Percentiles rank a stretch among this genome's conserved stretches.
Conservation (phyloP, 2,797 vertebrate genomes). For the Hapalemur alaotrensis region DNA sequence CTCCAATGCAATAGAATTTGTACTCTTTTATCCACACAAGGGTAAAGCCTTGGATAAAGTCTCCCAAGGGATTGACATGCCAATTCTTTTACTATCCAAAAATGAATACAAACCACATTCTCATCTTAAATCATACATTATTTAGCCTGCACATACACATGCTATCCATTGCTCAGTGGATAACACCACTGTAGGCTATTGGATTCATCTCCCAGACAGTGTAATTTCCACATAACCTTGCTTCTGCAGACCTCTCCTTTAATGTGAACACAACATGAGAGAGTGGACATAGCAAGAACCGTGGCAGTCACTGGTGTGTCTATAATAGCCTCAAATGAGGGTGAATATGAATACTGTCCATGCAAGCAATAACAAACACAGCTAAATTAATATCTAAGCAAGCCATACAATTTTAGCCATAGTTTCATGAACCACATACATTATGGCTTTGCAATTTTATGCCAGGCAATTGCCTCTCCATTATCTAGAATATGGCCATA, state of each 20-base stretch:
- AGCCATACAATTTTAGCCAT: not conserved
- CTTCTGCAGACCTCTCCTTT: not conserved
- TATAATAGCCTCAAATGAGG: not conserved
- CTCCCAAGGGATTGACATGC: conserved; percentile 29
- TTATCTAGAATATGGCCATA: conserved; percentile 19
- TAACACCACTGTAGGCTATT: conserved; percentile 37
- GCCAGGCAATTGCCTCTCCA: conserved; percentile 31
- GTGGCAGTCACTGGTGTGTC: not conserved
- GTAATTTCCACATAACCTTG: conserved; percentile 60
- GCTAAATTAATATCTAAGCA: conserved; percentile 15
- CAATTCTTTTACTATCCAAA: conserved; percentile 66
- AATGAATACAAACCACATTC: conserved; percentile 54
- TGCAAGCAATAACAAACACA: not conserved
- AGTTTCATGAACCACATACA: conserved; percentile 8
- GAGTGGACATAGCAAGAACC: not conserved
- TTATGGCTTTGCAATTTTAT: conserved; percentile 36
- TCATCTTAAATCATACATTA: conserved; percentile 68
- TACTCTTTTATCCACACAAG: conserved; percentile 80
- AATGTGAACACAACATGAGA: conserved; percentile 49
- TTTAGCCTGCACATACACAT: conserved; percentile 64
- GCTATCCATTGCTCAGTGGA: conserved; percentile 55
- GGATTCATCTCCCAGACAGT: conserved; percentile 55
- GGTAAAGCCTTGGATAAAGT: conserved; percentile 75
- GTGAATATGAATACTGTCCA: not conserved
- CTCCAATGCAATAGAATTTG: conserved; percentile 76